Conservation (phyloP, 2,113 vertebrate species). For the Seriola aureovittata region DNA sequence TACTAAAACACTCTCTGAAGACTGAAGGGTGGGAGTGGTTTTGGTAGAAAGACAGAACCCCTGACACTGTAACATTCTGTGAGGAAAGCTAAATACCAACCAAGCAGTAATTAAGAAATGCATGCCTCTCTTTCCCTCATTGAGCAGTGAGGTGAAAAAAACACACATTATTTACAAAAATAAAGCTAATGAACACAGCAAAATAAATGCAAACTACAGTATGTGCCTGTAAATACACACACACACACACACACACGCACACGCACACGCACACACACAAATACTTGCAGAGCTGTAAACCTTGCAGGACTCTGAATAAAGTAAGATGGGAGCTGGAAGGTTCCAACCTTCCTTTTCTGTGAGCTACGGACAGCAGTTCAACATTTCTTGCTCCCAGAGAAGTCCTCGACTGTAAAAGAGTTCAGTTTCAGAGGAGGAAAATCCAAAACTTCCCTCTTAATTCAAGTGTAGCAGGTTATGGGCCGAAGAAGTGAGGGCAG, state of each 20-base stretch:
- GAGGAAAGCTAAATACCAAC: constrained; percentile 45
- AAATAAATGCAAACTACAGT: constrained; percentile 54
- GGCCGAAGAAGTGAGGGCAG: constrained; percentile 26
- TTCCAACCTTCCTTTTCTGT: constrained; percentile 31
- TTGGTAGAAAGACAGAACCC: constrained; percentile 63
- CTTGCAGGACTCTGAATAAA: constrained; percentile 47
- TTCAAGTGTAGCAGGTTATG: constrained; percentile 81
- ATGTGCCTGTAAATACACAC: constrained; percentile 49
- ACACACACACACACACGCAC: constrained; percentile 24
- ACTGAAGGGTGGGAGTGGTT: constrained; percentile 59
- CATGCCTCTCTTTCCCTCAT: constrained; percentile 12
- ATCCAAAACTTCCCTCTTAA: constrained; percentile 45
- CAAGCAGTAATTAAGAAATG: constrained; percentile 29
- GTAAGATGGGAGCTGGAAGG: constrained; percentile 40
- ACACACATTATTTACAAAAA: constrained; percentile 50
- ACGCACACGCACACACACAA: constrained; percentile 28
- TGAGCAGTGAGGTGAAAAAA: constrained; percentile 30
- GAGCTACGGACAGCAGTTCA: constrained; percentile 32
- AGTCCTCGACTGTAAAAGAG: constrained; percentile 53
- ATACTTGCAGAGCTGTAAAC: constrained; percentile 65
- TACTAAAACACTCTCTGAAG: constrained; percentile 54
- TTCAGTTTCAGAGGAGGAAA: constrained; percentile 62
- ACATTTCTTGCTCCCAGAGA: constrained; percentile 51
- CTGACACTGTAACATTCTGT: constrained; percentile 50
- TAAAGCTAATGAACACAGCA: constrained; percentile 74